phyloP scores from a whole-genome alignment of 2,888 invertebrate genomes.

The Catocala nupta region DNA sequence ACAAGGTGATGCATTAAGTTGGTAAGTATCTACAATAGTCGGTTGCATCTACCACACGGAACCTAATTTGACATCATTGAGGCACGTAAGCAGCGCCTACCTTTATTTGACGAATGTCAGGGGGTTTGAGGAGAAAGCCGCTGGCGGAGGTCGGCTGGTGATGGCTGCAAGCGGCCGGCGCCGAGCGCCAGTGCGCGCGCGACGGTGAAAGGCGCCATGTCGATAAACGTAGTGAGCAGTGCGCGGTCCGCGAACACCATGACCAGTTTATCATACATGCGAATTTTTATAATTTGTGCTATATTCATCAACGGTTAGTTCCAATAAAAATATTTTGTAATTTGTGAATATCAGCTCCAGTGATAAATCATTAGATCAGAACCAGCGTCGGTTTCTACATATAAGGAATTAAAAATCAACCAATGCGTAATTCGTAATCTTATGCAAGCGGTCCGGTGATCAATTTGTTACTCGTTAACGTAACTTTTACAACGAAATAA shows the following conservation, averaged over 20 bases:
- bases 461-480: slow-evolving; percentile 71
- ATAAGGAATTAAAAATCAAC: slow-evolving; percentile 50
- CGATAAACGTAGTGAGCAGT: slow-evolving; percentile 65
- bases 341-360: slow-evolving; percentile 9
- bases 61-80: slow-evolving; percentile 46
- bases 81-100: slow-evolving; percentile 42
- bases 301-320: slow-evolving; percentile 81
- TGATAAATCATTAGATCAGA: slow-evolving; percentile 28
- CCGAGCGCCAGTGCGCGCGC: slow-evolving; percentile 77
- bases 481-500: slow-evolving; percentile 74
- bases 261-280: slow-evolving; percentile 68
- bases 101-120: slow-evolving; percentile 65
- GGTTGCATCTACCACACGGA: slow-evolving; percentile 30
- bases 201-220: slow-evolving; percentile 84
- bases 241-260: slow-evolving; percentile 65
- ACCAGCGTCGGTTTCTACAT: slow-evolving; percentile 22
- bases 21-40: background rate
- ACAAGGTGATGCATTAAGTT: background rate
- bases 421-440: slow-evolving; percentile 65
- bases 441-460: slow-evolving; percentile 76
- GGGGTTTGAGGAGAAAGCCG: slow-evolving; percentile 81
- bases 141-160: slow-evolving; percentile 73
- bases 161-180: slow-evolving; percentile 53
- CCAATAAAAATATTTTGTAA: slow-evolving; percentile 36
- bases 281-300: slow-evolving; percentile 78